phyloP scores from a whole-genome alignment of 30 jellyfish, hydroid and myxozoan genomes.

The Haliclystus octoradiatus region DNA sequence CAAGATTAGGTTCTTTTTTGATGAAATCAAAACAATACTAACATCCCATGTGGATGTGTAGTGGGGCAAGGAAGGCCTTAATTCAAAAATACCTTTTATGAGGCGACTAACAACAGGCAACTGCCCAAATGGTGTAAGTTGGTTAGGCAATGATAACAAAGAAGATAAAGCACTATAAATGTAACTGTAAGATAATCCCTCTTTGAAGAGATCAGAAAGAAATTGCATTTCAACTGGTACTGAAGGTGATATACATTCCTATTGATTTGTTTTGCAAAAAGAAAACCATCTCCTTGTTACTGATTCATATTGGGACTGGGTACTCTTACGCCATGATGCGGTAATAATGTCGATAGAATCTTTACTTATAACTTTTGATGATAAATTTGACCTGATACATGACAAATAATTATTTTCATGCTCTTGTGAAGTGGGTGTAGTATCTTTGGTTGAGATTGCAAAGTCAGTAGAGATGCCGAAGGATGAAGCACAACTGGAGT shows the following conservation, averaged over 20 bases:
- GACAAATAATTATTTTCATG: conserved; percentile 19
- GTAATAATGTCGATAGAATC: no score
- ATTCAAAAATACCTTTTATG: conserved; percentile 24
- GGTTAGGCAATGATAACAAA: conserved; percentile 5
- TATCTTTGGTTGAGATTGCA: no score
- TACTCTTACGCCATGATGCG: background rate
- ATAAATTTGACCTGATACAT: conserved; percentile 12
- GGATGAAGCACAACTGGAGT: no score
- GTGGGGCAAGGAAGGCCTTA: conserved; percentile 36
- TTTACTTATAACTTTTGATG: no score
- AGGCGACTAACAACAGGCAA: conserved; percentile 25
- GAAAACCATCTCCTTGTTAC: background rate
- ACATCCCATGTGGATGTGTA: conserved; percentile 24
- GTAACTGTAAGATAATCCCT: conserved; percentile 12
- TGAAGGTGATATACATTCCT: conserved; percentile 10
- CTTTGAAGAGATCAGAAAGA: conserved; percentile 2
- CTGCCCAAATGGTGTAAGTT: conserved; percentile 32
- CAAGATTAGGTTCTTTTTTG: no score
- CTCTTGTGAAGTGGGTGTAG: no score
- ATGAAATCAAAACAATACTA: background rate
- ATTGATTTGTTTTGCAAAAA: background rate
- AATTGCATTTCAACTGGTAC: conserved; percentile 8
- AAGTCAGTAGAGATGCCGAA: no score
- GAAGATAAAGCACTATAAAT: conserved; percentile 29
- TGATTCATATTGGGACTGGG: background rate